phyloP scores from a whole-genome alignment of 2,113 vertebrate genomes.

The Gallinago undulata region DNA sequence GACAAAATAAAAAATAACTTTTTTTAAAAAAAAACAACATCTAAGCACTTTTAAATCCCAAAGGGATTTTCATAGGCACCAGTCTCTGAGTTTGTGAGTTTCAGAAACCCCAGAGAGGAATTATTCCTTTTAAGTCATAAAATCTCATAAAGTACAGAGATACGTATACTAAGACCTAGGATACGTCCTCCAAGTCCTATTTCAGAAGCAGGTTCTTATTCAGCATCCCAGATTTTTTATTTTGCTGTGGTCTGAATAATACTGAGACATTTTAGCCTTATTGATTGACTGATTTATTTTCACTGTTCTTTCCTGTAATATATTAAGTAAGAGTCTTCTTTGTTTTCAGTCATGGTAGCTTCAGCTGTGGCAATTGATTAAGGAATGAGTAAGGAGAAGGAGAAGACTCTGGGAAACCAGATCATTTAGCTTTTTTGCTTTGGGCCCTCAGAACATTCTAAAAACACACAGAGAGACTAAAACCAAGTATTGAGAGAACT shows the following conservation, averaged over 20 bases:
- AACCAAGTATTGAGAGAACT: not conserved
- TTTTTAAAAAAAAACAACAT: not conserved
- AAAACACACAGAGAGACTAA: not conserved
- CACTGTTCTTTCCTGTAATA: not conserved
- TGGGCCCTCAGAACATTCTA: not conserved
- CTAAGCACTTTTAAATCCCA: not conserved
- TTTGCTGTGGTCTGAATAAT: not conserved
- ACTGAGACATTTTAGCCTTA: not conserved
- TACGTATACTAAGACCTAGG: not conserved
- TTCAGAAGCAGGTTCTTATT: not conserved
- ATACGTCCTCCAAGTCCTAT: not conserved
- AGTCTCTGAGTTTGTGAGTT: not conserved
- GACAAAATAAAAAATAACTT: no score
- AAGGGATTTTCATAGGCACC: not conserved
- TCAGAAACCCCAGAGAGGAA: not conserved
- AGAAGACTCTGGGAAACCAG: not conserved
- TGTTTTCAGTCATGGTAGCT: not conserved
- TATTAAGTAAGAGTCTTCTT: not conserved
- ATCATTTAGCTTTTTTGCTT: not conserved
- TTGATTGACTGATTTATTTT: not conserved
- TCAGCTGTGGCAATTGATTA: not conserved
- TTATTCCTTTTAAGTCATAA: not conserved
- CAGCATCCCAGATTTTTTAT: not conserved
- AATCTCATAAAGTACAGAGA: not conserved
- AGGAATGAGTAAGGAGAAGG: not conserved